Evolutionary conservation across 2,888 invertebrate genomes (phyloP).

Genomic region (Drosophila merina): DNA sequence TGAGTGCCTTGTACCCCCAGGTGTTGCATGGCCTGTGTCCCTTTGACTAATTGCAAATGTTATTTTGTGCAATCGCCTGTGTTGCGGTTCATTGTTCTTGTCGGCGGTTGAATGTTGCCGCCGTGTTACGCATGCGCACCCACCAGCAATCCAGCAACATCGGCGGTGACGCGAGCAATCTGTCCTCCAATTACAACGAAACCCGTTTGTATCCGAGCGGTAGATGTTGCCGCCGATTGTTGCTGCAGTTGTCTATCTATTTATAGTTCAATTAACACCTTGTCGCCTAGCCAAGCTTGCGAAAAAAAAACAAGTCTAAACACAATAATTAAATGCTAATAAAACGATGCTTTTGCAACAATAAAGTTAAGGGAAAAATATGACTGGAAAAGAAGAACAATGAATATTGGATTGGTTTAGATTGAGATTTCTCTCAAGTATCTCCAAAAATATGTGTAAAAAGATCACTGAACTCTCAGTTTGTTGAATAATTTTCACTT

Average conservation of each 20-base stretch:
- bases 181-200: conserved; percentile 48
- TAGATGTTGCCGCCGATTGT: conserved; percentile 53
- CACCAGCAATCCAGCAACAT: conserved; percentile 56
- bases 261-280: conserved; percentile 71
- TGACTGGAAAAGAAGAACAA: not conserved
- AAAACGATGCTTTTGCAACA: too few relatives aligned
- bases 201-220: conserved; percentile 34
- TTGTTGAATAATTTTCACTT: conserved; percentile 72
- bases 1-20: conserved; percentile 13
- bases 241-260: conserved; percentile 53
- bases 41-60: conserved; percentile 57
- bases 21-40: conserved; percentile 43
- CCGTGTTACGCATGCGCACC: conserved; percentile 73
- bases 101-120: conserved; percentile 43
- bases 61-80: conserved; percentile 60
- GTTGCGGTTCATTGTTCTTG: conserved; percentile 39
- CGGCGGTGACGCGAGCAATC: conserved; percentile 51
- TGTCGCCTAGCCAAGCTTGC: conserved; percentile 58
- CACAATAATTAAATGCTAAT: conserved; percentile 8
- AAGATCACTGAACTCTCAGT: conserved; percentile 25
- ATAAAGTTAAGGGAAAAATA: too few relatives aligned
- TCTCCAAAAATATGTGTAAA: not conserved
- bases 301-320: conserved; percentile 42
- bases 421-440: not conserved
- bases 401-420: not conserved